phyloP scores from a whole-genome alignment of 2,888 invertebrate species.

The Meghimatium bilineatum region DNA sequence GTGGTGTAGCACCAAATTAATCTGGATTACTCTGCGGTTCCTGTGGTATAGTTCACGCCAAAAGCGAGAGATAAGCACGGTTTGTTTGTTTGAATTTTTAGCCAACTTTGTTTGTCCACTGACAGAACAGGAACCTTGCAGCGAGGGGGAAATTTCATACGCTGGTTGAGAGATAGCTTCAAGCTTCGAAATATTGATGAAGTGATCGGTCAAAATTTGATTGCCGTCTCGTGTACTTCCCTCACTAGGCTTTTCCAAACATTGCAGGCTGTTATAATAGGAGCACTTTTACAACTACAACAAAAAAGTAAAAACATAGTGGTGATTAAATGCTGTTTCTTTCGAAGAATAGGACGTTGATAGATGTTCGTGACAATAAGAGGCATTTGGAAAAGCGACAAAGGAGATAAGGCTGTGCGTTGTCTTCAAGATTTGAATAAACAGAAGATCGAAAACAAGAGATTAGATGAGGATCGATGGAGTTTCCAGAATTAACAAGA shows the following conservation, averaged over 20 bases:
- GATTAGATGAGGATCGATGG: slow-evolving; percentile 5
- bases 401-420: slow-evolving; percentile 9
- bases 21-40: slow-evolving; percentile 3
- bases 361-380: slow-evolving; percentile 28
- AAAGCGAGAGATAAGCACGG: slow-evolving; percentile 42
- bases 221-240: neutral
- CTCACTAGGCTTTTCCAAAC: neutral
- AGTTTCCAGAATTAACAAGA: neutral
- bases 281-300: neutral
- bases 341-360: neutral
- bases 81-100: slow-evolving; percentile 25
- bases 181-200: slow-evolving; percentile 32
- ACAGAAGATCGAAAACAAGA: neutral
- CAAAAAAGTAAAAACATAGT: neutral
- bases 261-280: neutral
- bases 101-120: slow-evolving; percentile 26
- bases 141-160: slow-evolving; percentile 34
- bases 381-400: slow-evolving; percentile 8
- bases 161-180: neutral
- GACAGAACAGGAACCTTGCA: slow-evolving; percentile 7
- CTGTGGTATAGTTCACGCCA: slow-evolving; percentile 21
- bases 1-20: slow-evolving; percentile 23
- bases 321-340: slow-evolving; percentile 1
- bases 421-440: neutral
- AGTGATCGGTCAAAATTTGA: slow-evolving; percentile 32